Evolutionary conservation across 2,113 vertebrate genomes (phyloP).

Genomic region (Neomonachus schauinslandi): DNA sequence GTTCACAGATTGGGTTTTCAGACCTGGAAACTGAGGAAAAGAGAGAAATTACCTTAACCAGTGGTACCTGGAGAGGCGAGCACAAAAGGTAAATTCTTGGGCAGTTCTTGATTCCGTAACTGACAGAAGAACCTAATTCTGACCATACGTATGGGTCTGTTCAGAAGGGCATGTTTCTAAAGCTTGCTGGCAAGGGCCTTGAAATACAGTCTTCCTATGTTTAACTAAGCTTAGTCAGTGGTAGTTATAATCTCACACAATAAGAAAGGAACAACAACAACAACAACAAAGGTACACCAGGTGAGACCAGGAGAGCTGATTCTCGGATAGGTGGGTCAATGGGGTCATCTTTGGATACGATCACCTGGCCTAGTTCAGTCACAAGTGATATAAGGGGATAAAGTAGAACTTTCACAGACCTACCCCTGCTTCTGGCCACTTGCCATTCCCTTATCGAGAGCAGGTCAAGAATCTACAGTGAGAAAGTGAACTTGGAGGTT

Average conservation of each 20-base stretch:
- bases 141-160: background rate
- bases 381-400: background rate
- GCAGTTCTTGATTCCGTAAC: background rate
- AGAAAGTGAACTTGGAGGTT: background rate
- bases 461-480: background rate
- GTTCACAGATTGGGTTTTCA: slow-evolving; percentile 24
- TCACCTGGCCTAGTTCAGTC: background rate
- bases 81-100: background rate
- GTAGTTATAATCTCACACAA: background rate
- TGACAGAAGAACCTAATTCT: background rate
- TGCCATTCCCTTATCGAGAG: background rate
- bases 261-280: background rate
- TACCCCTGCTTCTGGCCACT: background rate
- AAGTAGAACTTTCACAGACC: background rate
- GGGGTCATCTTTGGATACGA: background rate
- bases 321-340: background rate
- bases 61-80: background rate
- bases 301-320: background rate
- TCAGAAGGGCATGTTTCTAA: background rate
- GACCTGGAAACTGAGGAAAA: background rate
- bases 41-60: background rate
- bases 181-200: background rate
- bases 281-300: background rate
- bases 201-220: background rate
- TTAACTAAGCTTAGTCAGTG: background rate